phyloP scores from a whole-genome alignment of 2,797 vertebrate genomes.

The Phrynocephalus forsythii region DNA sequence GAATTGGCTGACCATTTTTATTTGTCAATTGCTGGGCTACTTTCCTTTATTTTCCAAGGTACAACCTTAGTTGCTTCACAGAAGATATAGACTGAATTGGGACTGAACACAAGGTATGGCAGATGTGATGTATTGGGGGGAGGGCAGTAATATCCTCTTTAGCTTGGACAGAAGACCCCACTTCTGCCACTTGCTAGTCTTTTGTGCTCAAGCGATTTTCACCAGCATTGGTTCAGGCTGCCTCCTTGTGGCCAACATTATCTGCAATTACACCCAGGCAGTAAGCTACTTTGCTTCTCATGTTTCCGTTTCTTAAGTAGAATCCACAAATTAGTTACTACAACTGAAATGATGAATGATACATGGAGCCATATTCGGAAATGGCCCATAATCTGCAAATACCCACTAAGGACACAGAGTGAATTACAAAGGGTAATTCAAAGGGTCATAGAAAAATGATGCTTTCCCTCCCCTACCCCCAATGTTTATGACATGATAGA shows the following conservation, averaged over 20 bases:
- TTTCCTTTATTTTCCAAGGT: conserved; percentile 48
- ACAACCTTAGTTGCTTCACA: conserved; percentile 38
- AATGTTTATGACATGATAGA: conserved; percentile 68
- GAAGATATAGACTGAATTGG: conserved; percentile 45
- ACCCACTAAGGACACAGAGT: conserved; percentile 58
- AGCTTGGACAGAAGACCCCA: conserved; percentile 1
- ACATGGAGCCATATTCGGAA: conserved; percentile 15
- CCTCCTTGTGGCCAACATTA: conserved; percentile 60
- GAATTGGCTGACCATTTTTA: conserved; percentile 35
- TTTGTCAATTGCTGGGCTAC: conserved; percentile 31
- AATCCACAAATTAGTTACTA: not conserved
- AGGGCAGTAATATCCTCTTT: conserved; percentile 22
- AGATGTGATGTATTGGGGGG: not conserved
- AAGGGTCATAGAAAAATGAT: conserved; percentile 56
- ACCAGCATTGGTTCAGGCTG: conserved; percentile 49
- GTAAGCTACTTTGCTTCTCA: conserved; percentile 12
- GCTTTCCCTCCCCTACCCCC: conserved; percentile 46
- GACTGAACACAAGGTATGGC: conserved; percentile 33
- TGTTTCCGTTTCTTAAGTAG: conserved; percentile 17
- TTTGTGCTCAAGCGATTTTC: conserved; percentile 13
- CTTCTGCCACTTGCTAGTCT: conserved; percentile 29
- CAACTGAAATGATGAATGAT: conserved; percentile 41
- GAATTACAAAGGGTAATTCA: conserved; percentile 57
- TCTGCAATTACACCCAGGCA: not conserved
- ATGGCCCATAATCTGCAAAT: conserved; percentile 51